Evolutionary conservation across 2,888 invertebrate genomes (phyloP), one percentile per base, ranked within the genome.

Genomic region (Eilema sororculum): DNA sequence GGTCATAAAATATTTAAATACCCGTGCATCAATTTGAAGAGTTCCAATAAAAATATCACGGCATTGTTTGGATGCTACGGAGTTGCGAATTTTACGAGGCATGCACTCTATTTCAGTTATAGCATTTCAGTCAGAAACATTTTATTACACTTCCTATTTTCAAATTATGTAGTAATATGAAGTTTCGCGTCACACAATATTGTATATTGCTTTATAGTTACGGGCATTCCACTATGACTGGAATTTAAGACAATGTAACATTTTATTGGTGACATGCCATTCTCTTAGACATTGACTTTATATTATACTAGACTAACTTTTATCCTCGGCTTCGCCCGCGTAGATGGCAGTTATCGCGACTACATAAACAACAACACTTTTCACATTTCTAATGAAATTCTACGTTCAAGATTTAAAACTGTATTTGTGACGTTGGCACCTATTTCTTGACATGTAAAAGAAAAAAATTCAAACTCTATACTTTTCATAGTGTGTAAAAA

Each of bases 101-200:
- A 84, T 88, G 88, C 88, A 90, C 86, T 90, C 84, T 90, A 91
- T 90, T 90, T 90, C 90, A 89, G 89, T 90, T 91, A 89, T 90
- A 87, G 87, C 87, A 86, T 90, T 90, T 89, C 90, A 89, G 87
- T 87, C 85, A 85, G 87, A 90, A 89, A 91, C 90, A 91, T 91
- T 91, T 91, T 91, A 91, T 91, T 90, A 88, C 86, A 87, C 87
- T 89, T 90, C 90, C 88, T 90, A 89, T 90, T 93, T 90, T 88
- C 85, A 90, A 92, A 90, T 89, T 89, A 89, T 84, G 78, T 84
- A 82, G 78, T 80, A 82, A 80, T 70, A 80, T 83, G 77, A 83
- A 83, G 85, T 86, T 84, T 82, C 83, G 78, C 82, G 84, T 82
- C 84, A 84, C 81, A 82, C 80, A 81, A 75, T 86, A 87, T 87